Conservation (phyloP, 2,113 vertebrate genomes). For the Phalacrocorax aristotelis region DNA sequence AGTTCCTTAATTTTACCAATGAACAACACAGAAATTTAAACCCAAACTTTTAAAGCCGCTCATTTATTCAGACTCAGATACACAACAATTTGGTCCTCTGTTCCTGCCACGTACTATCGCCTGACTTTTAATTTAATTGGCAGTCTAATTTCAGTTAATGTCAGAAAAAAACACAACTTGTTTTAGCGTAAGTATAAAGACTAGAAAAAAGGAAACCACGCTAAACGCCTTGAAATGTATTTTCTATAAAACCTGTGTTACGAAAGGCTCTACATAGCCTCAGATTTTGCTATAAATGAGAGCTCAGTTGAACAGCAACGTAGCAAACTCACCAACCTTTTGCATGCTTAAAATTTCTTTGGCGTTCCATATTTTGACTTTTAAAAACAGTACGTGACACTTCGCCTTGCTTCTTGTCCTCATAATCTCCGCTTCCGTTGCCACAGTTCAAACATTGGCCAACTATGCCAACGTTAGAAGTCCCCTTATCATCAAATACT, state of each 20-base stretch:
- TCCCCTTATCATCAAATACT: constrained; percentile 48
- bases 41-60: background rate
- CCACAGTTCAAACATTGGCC: constrained; percentile 78
- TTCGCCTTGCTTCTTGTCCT: constrained; percentile 63
- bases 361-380: constrained; percentile 68
- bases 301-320: background rate
- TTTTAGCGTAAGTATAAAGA: background rate
- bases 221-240: background rate
- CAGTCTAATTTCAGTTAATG: background rate
- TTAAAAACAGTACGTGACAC: constrained; percentile 49
- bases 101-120: background rate
- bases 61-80: background rate
- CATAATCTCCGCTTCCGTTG: constrained; percentile 69
- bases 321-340: constrained; percentile 77
- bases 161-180: background rate
- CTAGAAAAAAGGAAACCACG: background rate
- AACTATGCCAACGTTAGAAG: constrained; percentile 74
- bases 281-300: background rate
- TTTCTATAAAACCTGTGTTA: background rate
- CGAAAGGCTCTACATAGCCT: background rate
- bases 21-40: background rate
- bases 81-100: background rate
- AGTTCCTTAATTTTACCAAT: background rate
- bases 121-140: background rate
- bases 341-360: constrained; percentile 72